These are phyloP conservation scores for Caenorhabditis panamensis DNA, from an alignment of 2,888 invertebrate species.

Conservation along the genomic window DNA sequence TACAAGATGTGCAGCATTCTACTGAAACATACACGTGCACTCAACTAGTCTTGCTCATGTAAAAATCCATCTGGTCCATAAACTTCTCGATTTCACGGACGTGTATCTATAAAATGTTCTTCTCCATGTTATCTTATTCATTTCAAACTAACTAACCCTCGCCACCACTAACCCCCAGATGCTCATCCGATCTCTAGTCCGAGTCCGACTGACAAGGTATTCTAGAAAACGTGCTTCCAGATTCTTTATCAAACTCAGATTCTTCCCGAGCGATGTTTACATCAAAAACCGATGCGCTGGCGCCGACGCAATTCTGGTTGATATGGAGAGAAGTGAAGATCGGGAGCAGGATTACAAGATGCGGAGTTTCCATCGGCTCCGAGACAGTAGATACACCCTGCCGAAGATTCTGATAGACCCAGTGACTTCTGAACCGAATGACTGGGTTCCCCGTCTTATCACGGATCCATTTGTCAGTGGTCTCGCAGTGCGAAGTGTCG, in stretches of 20 bases:
- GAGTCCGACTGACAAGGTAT: slow-evolving; percentile 47
- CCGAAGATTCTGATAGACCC: slow-evolving; percentile 49
- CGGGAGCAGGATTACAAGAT: slow-evolving; percentile 47
- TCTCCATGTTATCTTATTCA: background rate
- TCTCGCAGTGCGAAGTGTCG: slow-evolving; percentile 26
- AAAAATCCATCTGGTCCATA: slow-evolving; percentile 2
- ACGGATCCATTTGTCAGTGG: slow-evolving; percentile 21
- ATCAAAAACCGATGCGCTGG: slow-evolving; percentile 48
- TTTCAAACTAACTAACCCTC: slow-evolving; percentile 3
- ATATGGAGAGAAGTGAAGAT: slow-evolving; percentile 38
- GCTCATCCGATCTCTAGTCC: slow-evolving; percentile 36
- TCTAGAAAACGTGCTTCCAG: background rate
- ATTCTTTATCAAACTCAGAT: slow-evolving; percentile 2
- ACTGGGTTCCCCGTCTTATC: slow-evolving; percentile 27
- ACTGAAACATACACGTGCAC: slow-evolving; percentile 21
- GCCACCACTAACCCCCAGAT: slow-evolving; percentile 17
- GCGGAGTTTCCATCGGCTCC: slow-evolving; percentile 29
- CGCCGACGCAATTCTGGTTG: slow-evolving; percentile 53
- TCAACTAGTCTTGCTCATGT: background rate
- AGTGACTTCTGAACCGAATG: slow-evolving; percentile 15
- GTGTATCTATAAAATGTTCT: slow-evolving; percentile 7
- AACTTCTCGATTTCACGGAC: background rate
- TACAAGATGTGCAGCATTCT: slow-evolving; percentile 36
- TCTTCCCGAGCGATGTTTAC: slow-evolving; percentile 47
- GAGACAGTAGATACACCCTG: slow-evolving; percentile 20